These are phyloP conservation scores for Philotrypesis tridentata DNA, from an alignment of 1,140 invertebrate genomes.

Conservation along the genomic window DNA sequence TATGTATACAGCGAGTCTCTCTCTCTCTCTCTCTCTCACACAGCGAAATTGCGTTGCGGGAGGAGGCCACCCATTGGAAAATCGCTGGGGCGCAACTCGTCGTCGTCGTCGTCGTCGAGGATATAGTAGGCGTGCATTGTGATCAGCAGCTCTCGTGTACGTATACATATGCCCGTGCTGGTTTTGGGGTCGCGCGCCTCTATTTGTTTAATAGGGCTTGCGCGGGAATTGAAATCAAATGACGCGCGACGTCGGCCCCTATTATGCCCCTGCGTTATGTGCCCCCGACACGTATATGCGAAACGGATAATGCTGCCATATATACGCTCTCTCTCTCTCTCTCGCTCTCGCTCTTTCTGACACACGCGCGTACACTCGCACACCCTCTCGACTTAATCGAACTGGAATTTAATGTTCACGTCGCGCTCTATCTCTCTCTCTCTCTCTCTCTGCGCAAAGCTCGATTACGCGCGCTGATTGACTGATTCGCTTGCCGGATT, in stretches of 20 bases:
- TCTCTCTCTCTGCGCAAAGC: not conserved
- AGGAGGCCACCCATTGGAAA: conserved; percentile 56
- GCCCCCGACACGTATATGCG: not conserved
- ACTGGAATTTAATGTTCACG: conserved; percentile 5
- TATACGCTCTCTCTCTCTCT: not conserved
- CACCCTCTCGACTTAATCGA: conserved; percentile 13
- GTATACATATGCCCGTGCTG: not conserved
- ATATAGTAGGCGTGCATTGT: conserved; percentile 50
- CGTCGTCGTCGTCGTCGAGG: conserved; percentile 53
- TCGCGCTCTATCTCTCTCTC: not conserved
- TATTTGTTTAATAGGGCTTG: conserved; percentile 70
- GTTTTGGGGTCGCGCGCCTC: conserved; percentile 45
- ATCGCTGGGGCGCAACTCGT: conserved; percentile 19
- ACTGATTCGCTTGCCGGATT: not conserved
- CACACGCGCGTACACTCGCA: too few species aligned
- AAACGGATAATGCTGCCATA: not conserved
- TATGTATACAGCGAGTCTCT: too few species aligned
- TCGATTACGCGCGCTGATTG: not conserved
- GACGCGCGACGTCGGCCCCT: conserved; percentile 60
- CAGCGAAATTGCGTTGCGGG: conserved; percentile 53
- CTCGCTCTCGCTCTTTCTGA: not conserved
- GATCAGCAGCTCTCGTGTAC: not conserved
- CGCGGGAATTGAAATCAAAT: conserved; percentile 64
- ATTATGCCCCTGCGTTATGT: not conserved
- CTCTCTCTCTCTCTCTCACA: not conserved